A percentile compares a stretch with the other conserved stretches of the same genome.
phyloP scores from a whole-genome alignment of 2,113 vertebrate genomes.

The Lycaon pictus region DNA sequence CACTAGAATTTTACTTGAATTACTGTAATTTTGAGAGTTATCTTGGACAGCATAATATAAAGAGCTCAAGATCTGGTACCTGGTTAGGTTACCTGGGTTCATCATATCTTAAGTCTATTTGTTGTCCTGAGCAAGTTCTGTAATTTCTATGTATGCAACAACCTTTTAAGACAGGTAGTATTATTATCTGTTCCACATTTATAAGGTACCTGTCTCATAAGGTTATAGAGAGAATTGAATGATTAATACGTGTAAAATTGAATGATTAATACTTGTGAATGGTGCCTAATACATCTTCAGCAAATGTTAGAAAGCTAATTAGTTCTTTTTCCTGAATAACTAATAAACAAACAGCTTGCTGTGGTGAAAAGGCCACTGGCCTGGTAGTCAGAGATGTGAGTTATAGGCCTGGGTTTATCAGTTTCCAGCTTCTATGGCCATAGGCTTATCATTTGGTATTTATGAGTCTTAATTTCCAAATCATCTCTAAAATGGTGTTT shows the following conservation, averaged over 20 bases:
- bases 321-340: neutral
- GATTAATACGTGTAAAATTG: neutral
- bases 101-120: neutral
- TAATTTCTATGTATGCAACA: neutral
- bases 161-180: neutral
- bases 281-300: neutral
- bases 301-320: neutral
- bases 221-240: neutral
- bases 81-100: neutral
- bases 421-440: neutral
- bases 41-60: neutral
- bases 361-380: neutral
- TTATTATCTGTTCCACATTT: neutral
- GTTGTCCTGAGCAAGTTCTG: neutral
- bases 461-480: neutral
- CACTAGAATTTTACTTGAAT: neutral
- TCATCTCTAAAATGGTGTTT: conserved; percentile 14
- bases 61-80: neutral
- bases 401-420: neutral
- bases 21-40: neutral
- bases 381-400: neutral
- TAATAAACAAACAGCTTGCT: neutral
- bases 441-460: neutral
- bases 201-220: neutral
- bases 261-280: neutral